Conservation (phyloP, 2,888 invertebrate species). For the Tortricodes alternella region DNA sequence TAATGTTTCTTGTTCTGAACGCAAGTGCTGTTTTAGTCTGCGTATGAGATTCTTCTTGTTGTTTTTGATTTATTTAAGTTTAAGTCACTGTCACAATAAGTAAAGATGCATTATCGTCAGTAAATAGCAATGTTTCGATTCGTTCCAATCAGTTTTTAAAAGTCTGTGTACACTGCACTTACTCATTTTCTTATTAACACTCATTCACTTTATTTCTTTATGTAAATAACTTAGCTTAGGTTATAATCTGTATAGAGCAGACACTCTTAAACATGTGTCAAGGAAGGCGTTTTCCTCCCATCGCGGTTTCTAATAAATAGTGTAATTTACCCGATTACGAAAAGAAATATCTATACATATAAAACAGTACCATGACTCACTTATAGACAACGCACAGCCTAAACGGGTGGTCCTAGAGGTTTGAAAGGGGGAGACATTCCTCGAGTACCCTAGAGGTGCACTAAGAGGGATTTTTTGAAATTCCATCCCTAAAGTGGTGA, state of each 20-base stretch:
- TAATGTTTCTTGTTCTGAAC: background rate
- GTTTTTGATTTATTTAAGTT: background rate
- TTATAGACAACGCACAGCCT: no score
- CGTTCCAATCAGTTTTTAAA: conserved; percentile 36
- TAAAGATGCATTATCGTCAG: conserved; percentile 50
- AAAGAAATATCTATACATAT: no score
- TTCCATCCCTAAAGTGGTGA: no score
- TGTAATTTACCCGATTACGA: background rate
- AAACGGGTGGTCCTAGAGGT: no score
- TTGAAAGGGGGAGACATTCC: no score
- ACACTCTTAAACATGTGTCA: background rate
- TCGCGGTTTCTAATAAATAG: background rate
- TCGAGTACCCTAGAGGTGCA: no score
- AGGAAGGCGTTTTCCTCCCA: no score
- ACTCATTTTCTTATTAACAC: conserved; percentile 11
- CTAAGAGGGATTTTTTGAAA: no score
- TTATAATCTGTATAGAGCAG: background rate
- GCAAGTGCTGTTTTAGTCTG: background rate
- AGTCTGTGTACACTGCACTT: conserved; percentile 33
- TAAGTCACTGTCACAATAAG: conserved; percentile 53
- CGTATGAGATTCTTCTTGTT: background rate
- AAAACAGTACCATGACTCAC: no score
- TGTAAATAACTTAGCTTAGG: background rate
- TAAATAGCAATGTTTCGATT: conserved; percentile 33
- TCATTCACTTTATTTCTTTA: background rate